Conservation (phyloP, 1,140 invertebrate species). For the Thalassaphorura encarpata region DNA sequence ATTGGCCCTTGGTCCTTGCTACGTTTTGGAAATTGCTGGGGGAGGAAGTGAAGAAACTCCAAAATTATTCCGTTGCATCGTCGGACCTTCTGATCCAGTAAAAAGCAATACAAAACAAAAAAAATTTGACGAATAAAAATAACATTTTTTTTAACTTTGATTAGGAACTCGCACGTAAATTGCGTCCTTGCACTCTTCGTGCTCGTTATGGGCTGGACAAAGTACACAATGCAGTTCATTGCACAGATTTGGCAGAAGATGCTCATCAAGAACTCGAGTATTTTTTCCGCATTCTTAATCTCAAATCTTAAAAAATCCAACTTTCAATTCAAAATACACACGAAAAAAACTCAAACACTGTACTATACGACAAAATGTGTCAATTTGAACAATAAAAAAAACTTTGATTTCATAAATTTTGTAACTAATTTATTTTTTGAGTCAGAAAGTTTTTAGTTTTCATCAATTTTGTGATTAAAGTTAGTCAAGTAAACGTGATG, state of each 20-base stretch:
- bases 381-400: no score
- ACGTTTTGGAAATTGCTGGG: slow-evolving; percentile 72
- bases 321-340: no score
- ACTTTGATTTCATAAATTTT: no score
- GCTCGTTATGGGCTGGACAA: slow-evolving; percentile 72
- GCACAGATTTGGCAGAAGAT: slow-evolving; percentile 83
- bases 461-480: no score
- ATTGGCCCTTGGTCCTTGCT: slow-evolving; percentile 66
- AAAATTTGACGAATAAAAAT: slow-evolving; percentile 13
- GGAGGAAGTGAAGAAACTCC: slow-evolving; percentile 51
- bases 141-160: slow-evolving; percentile 30
- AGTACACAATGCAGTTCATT: slow-evolving; percentile 81
- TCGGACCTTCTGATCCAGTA: slow-evolving; percentile 79
- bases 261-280: slow-evolving; percentile 58
- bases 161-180: slow-evolving; percentile 70
- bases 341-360: no score
- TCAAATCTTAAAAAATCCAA: slow-evolving; percentile 12
- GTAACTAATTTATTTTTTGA: no score
- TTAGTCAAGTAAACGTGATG: no score
- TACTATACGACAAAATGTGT: no score
- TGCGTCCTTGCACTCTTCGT: slow-evolving; percentile 70
- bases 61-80: slow-evolving; percentile 66
- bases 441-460: no score
- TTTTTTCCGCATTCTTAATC: slow-evolving; percentile 26
- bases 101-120: slow-evolving; percentile 35